phyloP scores from a whole-genome alignment of 2,888 invertebrate genomes.

The Pterostichus madidus region DNA sequence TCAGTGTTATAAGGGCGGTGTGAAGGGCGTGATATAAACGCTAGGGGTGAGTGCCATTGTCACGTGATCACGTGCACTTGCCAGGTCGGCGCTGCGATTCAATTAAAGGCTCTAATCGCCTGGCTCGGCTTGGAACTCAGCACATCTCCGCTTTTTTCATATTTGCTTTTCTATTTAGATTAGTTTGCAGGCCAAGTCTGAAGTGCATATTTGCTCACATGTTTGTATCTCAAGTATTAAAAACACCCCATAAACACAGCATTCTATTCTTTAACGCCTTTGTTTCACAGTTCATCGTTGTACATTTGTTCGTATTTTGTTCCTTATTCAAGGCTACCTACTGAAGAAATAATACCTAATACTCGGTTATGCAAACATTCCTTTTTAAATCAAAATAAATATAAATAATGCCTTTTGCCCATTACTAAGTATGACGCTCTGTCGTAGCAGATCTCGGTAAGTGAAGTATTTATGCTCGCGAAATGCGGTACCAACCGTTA shows the following conservation, averaged over 20 bases:
- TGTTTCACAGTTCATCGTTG: no score
- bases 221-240: constrained; percentile 23
- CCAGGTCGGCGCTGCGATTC: neutral
- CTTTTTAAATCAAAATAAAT: neutral
- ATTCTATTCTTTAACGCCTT: no score
- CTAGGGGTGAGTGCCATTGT: neutral
- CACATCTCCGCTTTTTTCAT: neutral
- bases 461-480: no score
- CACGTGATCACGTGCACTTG: neutral
- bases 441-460: no score
- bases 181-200: neutral
- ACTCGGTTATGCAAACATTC: neutral
- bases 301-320: neutral
- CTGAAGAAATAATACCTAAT: neutral
- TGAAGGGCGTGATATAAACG: neutral
- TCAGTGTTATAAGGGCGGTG: neutral
- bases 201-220: constrained; percentile 21
- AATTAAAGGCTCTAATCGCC: constrained; percentile 11
- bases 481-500: no score
- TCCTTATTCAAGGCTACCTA: neutral
- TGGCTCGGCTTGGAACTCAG: neutral
- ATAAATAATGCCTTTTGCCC: no score
- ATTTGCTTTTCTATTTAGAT: constrained; percentile 41
- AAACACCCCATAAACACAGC: neutral
- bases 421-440: no score